Evolutionary conservation across 2,113 vertebrate species (phyloP), one percentile per base, ranked within the genome.

Genomic region (Anoura caudifer): DNA sequence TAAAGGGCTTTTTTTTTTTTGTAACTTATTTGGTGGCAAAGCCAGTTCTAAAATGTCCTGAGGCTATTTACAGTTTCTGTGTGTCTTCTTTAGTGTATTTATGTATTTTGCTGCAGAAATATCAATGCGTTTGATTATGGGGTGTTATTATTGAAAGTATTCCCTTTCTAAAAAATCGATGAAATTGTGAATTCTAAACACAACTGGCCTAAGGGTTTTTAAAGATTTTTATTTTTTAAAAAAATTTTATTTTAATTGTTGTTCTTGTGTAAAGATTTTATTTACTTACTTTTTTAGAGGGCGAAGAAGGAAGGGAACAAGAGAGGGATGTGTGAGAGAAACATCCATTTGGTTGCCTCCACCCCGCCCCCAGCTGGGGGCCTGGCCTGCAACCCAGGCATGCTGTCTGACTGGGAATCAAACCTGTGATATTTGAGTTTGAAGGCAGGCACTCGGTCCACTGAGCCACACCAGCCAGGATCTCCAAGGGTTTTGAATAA

Each of bases 101-200:
- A 11, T 80, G 22, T 67, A 72, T 81, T 93, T 93, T 93, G 31
- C 65, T 85, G 24, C 24, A 79, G 76, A 92, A 96, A 87, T 88
- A 69, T 15, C 72, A 65, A 61, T 61, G 22, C 50, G 43, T 81
- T 82, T 89, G 41, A 67, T 77, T 45, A 17, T 47, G 38, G 31
- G 19, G 12, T n/a, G 47, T 89, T 94, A 69, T 47, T 56, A 41
- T 85, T 63, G 76, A 36, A 88, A 95, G 24, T 91, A 28, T 63
- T 87, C 45, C 5, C 12, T 65, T 83, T 75, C 14, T 38, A 59
- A 45, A 79, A 79, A 89, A 59, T 72, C 52, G 47, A n/a, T 65
- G 69, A 75, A 38, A 22, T 77, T 67, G 47, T 70, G 59, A 96
- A 59, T 86, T 95, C 52, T 38, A 85, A 88, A 90, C 50, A 76